Evolutionary conservation across 2,888 invertebrate species (phyloP).

Genomic region (Agonum fuliginosum): DNA sequence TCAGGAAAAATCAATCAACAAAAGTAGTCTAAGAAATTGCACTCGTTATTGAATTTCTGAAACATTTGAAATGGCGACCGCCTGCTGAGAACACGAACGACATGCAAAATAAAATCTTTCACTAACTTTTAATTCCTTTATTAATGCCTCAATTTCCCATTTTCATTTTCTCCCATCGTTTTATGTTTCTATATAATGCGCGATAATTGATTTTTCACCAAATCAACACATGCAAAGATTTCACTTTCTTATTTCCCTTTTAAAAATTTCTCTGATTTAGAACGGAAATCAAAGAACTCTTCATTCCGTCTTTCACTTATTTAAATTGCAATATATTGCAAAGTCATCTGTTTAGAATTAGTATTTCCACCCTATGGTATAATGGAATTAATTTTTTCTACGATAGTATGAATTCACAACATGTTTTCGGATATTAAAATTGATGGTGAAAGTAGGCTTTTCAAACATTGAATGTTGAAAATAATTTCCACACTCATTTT

Average conservation of each 20-base stretch:
- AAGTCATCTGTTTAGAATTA: too few species aligned
- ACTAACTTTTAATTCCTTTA: slow-evolving; percentile 31
- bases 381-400: too few species aligned
- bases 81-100: slow-evolving; percentile 9
- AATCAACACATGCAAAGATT: not conserved
- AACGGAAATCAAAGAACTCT: not conserved
- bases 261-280: not conserved
- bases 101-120: slow-evolving; percentile 34
- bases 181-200: not conserved
- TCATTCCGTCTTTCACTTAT: too few species aligned
- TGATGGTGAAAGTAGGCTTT: too few species aligned
- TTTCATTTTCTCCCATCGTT: not conserved
- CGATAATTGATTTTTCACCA: not conserved
- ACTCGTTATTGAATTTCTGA: slow-evolving; percentile 54
- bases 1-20: slow-evolving; percentile 59
- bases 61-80: slow-evolving; percentile 52
- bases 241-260: not conserved
- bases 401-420: too few species aligned
- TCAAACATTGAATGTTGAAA: too few species aligned
- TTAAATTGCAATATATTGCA: too few species aligned
- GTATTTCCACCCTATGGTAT: too few species aligned
- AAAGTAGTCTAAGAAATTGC: slow-evolving; percentile 58
- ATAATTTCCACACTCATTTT: too few species aligned
- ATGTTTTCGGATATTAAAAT: too few species aligned
- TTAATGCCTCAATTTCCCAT: slow-evolving; percentile 4